Percentiles rank a stretch among this genome's conserved stretches.
Conservation (phyloP, 1,140 invertebrate genomes). For the Zaprionus nigranus region DNA sequence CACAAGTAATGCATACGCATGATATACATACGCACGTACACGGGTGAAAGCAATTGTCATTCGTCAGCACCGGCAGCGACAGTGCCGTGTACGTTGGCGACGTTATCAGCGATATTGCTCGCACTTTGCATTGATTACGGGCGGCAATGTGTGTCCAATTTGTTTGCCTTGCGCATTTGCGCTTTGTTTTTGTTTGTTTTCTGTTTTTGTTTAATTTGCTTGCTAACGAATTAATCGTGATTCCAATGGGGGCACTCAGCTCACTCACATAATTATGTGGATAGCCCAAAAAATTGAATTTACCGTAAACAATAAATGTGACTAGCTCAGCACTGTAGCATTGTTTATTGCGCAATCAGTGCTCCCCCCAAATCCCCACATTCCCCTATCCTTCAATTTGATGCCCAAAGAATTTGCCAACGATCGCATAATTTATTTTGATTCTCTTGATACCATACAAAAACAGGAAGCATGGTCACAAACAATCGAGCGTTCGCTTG, state of each 20-base stretch:
- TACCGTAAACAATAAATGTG: slow-evolving; percentile 59
- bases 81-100: background rate
- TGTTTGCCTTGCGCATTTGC: slow-evolving; percentile 64
- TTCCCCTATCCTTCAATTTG: background rate
- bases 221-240: slow-evolving; percentile 77
- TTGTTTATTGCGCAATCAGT: slow-evolving; percentile 6
- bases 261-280: slow-evolving; percentile 58
- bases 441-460: slow-evolving; percentile 16
- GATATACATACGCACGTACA: background rate
- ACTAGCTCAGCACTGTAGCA: slow-evolving; percentile 16
- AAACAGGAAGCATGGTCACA: slow-evolving; percentile 78
- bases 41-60: slow-evolving; percentile 16
- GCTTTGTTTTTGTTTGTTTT: slow-evolving; percentile 51
- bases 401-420: slow-evolving; percentile 22
- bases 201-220: slow-evolving; percentile 66
- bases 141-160: slow-evolving; percentile 50
- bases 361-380: too few species aligned
- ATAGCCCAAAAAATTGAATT: slow-evolving; percentile 55
- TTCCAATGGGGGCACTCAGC: slow-evolving; percentile 40
- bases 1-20: background rate
- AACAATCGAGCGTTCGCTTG: slow-evolving; percentile 70
- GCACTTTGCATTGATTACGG: slow-evolving; percentile 13
- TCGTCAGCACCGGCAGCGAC: background rate
- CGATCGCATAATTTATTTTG: slow-evolving; percentile 29
- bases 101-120: slow-evolving; percentile 20